Base-by-base conservation (phyloP, 64 coral and sea anemone species). In the Orbicella faveolata region DNA sequence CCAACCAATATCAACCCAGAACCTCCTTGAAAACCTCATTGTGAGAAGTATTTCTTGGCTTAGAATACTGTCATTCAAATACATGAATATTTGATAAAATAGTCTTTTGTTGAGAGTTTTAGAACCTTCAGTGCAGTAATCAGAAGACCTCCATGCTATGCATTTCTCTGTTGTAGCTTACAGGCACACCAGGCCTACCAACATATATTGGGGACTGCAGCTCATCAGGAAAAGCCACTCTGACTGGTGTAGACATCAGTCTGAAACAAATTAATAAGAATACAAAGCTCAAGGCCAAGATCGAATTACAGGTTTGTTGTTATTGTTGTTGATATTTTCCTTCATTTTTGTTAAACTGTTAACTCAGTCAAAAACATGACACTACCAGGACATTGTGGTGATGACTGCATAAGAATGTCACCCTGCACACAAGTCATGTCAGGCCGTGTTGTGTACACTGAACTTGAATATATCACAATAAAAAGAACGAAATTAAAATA, bases 131-230 rank as follows among this genome's bases (percentile, higher is more conserved):
- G 18, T 14, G 9, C 3, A 20, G 16, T 36, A 64, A 20, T 63
- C 36, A 19, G 23, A 36, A 23, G 80, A 9, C 33, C 33, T 52
- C 9, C 6, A 19, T 61, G 12, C 37, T 6, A 23, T 75, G 39
- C 20, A 10, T 80, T 70, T 7, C 59, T 80, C 13, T 20, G 21
- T 63, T 87, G 59, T 25, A 98, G 96, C 66, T 98, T 44, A 92
- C 90, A 79, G 94, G 94, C 2, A 76, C 61, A 61, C 91, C 94
- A 83, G 90, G 84, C 41, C 61, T 99, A 18, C 97, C 97, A 20
- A 94, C 91, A 7, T 99, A 99, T 67, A 88, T 81, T 52, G 94
- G 86, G 9, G 97, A 99, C 65, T 99, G 97, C 62, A 99, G 97
- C 67, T 88, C 94, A 14, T 95, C 97, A 25, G 97, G 97, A 4